Conservation (phyloP, 2,888 invertebrate genomes). For the Cyclophora punctaria region DNA sequence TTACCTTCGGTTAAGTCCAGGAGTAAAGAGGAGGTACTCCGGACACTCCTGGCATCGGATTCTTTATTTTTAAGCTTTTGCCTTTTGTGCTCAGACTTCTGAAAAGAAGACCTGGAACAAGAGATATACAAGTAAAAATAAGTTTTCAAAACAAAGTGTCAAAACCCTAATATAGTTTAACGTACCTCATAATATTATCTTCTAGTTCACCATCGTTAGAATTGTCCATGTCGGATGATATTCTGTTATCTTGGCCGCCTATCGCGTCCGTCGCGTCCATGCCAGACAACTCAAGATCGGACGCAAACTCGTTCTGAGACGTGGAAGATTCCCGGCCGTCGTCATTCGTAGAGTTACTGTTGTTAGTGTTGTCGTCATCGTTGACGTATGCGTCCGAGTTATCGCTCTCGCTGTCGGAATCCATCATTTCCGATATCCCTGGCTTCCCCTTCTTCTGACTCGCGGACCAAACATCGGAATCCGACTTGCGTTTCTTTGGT, state of each 20-base stretch:
- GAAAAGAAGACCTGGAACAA: conserved; percentile 71
- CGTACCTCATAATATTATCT: conserved; percentile 71
- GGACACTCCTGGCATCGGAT: conserved; percentile 58
- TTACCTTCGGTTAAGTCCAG: conserved; percentile 74
- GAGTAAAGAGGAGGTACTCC: conserved; percentile 57
- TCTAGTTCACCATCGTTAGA: conserved; percentile 77
- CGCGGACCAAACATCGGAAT: conserved; percentile 75
- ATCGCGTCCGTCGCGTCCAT: conserved; percentile 77
- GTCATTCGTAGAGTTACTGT: conserved; percentile 63
- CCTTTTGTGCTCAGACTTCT: conserved; percentile 75
- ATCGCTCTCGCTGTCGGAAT: conserved; percentile 76
- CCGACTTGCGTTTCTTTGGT: conserved; percentile 78
- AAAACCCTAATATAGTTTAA: background rate
- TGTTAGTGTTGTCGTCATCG: conserved; percentile 64
- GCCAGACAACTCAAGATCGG: conserved; percentile 77
- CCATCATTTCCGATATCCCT: conserved; percentile 75
- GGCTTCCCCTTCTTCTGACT: conserved; percentile 77
- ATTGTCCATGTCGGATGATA: conserved; percentile 76
- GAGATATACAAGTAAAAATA: conserved; percentile 9
- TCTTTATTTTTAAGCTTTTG: conserved; percentile 77
- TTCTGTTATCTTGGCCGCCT: conserved; percentile 55
- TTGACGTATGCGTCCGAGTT: conserved; percentile 60
- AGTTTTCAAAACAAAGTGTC: conserved; percentile 11
- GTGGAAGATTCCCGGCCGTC: conserved; percentile 61
- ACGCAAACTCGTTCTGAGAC: conserved; percentile 75